phyloP scores from a whole-genome alignment of 1,140 invertebrate species.

The Drosophila sproati region DNA sequence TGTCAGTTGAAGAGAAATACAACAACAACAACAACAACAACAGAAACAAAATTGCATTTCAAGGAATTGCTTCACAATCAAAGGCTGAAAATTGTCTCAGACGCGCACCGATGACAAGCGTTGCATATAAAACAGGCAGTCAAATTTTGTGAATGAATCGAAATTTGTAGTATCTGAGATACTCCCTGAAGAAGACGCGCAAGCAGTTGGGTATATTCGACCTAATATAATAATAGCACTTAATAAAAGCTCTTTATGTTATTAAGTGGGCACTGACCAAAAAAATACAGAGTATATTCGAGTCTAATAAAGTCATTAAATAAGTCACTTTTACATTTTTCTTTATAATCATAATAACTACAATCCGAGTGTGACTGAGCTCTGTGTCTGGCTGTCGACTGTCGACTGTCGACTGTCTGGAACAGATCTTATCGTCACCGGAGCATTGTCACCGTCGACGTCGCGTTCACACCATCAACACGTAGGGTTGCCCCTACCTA shows the following conservation, averaged over 20 bases:
- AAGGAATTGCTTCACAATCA: slow-evolving; percentile 9
- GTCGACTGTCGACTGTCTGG: background rate
- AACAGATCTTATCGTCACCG: slow-evolving; percentile 31
- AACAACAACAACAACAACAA: slow-evolving; percentile 18
- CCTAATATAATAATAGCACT: no score
- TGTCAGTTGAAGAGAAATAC: slow-evolving; percentile 29
- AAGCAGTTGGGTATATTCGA: no score
- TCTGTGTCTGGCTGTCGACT: background rate
- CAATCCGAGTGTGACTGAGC: background rate
- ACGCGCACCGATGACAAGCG: background rate
- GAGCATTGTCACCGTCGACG: slow-evolving; percentile 16
- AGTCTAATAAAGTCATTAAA: background rate
- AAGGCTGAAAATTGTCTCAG: slow-evolving; percentile 2
- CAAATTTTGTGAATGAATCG: slow-evolving; percentile 41
- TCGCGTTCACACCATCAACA: slow-evolving; percentile 44
- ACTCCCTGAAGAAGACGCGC: no score
- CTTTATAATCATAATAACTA: background rate
- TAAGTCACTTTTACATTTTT: background rate
- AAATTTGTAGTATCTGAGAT: background rate
- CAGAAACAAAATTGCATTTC: slow-evolving; percentile 32
- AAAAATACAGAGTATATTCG: background rate
- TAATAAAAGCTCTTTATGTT: no score
- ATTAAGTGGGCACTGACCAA: no score
- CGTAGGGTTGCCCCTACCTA: slow-evolving; percentile 31
- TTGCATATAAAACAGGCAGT: slow-evolving; percentile 22